Conservation (phyloP, 2,113 vertebrate genomes). For the Leptodactylus fuscus region DNA sequence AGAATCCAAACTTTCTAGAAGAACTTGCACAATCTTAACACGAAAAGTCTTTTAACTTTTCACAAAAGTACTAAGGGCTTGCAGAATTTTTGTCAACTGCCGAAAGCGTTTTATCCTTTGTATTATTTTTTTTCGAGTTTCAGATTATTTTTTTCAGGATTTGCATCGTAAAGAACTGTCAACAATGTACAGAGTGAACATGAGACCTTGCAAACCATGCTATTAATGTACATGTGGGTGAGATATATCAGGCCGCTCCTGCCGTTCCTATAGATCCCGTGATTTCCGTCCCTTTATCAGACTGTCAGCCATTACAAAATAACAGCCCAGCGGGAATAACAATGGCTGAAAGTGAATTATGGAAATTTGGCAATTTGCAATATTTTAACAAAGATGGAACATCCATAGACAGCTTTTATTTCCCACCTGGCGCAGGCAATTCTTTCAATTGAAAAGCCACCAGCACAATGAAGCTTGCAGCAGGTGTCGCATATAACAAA, state of each 20-base stretch:
- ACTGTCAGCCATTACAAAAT: constrained; percentile 1
- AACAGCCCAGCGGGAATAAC: neutral
- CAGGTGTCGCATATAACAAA: neutral
- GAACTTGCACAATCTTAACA: too few relatives aligned
- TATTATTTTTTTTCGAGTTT: neutral
- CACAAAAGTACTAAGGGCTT: too few relatives aligned
- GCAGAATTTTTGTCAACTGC: too few relatives aligned
- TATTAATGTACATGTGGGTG: neutral
- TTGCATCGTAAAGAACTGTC: too few relatives aligned
- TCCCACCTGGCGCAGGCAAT: constrained; percentile 24
- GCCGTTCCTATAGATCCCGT: neutral
- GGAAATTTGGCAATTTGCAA: constrained; percentile 15
- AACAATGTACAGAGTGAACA: neutral
- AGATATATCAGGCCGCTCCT: neutral
- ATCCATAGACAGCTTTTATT: neutral
- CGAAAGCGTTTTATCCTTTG: too few relatives aligned
- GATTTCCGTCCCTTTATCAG: constrained; percentile 9
- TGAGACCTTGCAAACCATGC: neutral
- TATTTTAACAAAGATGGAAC: constrained; percentile 19
- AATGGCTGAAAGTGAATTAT: neutral
- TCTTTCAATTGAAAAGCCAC: constrained; percentile 16
- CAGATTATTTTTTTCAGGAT: neutral
- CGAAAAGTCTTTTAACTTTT: too few relatives aligned
- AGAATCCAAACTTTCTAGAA: too few relatives aligned
- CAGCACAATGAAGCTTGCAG: constrained; percentile 6